Conservation (phyloP, 2,888 invertebrate species). For the Apotomis capreana region DNA sequence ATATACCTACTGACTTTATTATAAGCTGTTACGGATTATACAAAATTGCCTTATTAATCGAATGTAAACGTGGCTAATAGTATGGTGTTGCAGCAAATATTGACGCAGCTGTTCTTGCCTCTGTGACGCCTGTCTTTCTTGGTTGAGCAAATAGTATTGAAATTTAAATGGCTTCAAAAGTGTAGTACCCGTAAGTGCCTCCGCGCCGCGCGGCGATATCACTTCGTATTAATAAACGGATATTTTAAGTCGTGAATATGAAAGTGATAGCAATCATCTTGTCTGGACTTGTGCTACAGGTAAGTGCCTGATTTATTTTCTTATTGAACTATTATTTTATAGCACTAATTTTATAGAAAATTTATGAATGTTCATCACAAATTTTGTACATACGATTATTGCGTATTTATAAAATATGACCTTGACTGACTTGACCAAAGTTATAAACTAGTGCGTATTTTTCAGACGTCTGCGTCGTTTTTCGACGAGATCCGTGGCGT, state of each 20-base stretch:
- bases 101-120: constrained; percentile 53
- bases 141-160: constrained; percentile 55
- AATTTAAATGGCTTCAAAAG: constrained; percentile 45
- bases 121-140: constrained; percentile 53
- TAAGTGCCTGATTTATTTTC: constrained; percentile 47
- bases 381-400: neutral
- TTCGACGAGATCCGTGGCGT: constrained; percentile 61
- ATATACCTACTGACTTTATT: neutral
- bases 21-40: neutral
- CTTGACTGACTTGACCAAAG: too few species aligned
- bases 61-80: constrained; percentile 28
- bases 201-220: constrained; percentile 28
- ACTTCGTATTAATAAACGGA: constrained; percentile 23
- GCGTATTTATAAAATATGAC: neutral
- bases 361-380: neutral
- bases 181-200: constrained; percentile 20
- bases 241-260: constrained; percentile 49
- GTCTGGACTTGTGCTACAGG: constrained; percentile 54
- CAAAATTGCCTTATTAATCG: neutral
- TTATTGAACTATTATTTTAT: neutral
- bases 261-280: constrained; percentile 52
- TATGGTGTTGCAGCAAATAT: constrained; percentile 51
- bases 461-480: constrained; percentile 67
- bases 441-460: constrained; percentile 42
- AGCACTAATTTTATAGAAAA: neutral